phyloP scores from a whole-genome alignment of 2,888 invertebrate genomes.

The Leptinotarsa rubiginosa region DNA sequence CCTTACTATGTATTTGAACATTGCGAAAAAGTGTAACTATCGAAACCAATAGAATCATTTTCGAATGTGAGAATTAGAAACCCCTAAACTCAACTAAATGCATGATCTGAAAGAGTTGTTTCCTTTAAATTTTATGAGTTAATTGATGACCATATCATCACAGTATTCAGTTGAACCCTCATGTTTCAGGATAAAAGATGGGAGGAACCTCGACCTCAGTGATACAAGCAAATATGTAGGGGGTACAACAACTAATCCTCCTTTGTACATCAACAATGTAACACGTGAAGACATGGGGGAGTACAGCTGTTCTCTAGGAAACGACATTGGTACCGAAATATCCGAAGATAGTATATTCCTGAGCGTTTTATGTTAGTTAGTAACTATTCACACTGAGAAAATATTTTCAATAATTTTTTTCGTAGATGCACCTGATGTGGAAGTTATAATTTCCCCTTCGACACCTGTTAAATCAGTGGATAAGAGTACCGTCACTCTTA shows the following conservation, averaged over 20 bases:
- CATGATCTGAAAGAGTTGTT: too few species aligned
- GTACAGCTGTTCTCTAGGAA: conserved; percentile 85
- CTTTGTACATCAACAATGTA: conserved; percentile 81
- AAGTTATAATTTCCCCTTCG: conserved; percentile 80
- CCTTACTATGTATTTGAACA: too few species aligned
- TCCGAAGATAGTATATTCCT: conserved; percentile 81
- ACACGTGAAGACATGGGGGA: conserved; percentile 84
- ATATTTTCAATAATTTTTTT: conserved; percentile 39
- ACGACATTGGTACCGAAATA: conserved; percentile 81
- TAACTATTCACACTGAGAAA: background rate
- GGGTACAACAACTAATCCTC: conserved; percentile 80
- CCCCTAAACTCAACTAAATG: too few species aligned
- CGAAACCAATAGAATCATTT: too few species aligned
- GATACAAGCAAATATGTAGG: conserved; percentile 78
- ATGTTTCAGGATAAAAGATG: conserved; percentile 76
- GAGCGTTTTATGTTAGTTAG: conserved; percentile 80
- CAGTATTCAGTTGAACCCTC: background rate
- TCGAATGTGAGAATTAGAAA: too few species aligned
- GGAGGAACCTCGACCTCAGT: conserved; percentile 70
- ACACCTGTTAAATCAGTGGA: conserved; percentile 83
- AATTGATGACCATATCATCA: too few species aligned
- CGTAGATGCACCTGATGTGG: conserved; percentile 83
- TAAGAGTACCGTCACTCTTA: conserved; percentile 82
- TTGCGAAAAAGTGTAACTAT: too few species aligned
- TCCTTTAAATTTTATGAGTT: too few species aligned